Base-by-base conservation (phyloP, 2,888 invertebrate genomes). In the Diloba caeruleocephala region DNA sequence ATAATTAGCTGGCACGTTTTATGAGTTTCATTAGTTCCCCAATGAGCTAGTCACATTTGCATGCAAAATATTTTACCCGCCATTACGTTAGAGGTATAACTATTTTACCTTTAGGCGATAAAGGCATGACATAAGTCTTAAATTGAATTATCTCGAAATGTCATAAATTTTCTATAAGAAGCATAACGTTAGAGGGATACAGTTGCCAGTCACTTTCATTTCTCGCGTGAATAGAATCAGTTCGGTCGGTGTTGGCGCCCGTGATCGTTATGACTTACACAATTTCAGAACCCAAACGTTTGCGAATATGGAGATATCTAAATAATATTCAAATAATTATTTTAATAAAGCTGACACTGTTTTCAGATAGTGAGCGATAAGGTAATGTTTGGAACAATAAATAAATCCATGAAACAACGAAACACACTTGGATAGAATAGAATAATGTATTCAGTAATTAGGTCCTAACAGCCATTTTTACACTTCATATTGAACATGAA, bases 181-280 rank as follows among this genome's bases (percentile, higher is more conserved):
- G 46, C 53, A 51, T 53, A 42, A 50, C 31, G 46, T 7, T 50
- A 44, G 51, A 56, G 48, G 42, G 70, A 60, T 72, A 74, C 75
- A 78, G 67, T 78, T 81, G 81, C 80, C 79, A 84, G 77, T 82
- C 78, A 88, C 92, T 92, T 92, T 92, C 92, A 85, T 85, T 88
- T 91, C 85, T 92, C 82, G 91, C 92, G 92, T 92, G 92, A 87
- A 88, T 78, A 76, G 81, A 81, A 81, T 82, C 83, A 81, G 79
- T 87, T 77, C 50, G 49, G 50, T 44, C 38, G 55, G 69, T 74
- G 58, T 81, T 28, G 73, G 73, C 74, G 76, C 72, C 68, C n/a
- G 75, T 81, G 71, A 71, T 79, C 68, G 65, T 81, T 78, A 81
- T 76, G 72, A 79, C 81, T 83, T 80, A 76, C 71, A 66, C 64